Evolutionary conservation across 2,113 vertebrate species (phyloP), one percentile per base, ranked within the genome.

Genomic region (Engraulis encrasicolus): DNA sequence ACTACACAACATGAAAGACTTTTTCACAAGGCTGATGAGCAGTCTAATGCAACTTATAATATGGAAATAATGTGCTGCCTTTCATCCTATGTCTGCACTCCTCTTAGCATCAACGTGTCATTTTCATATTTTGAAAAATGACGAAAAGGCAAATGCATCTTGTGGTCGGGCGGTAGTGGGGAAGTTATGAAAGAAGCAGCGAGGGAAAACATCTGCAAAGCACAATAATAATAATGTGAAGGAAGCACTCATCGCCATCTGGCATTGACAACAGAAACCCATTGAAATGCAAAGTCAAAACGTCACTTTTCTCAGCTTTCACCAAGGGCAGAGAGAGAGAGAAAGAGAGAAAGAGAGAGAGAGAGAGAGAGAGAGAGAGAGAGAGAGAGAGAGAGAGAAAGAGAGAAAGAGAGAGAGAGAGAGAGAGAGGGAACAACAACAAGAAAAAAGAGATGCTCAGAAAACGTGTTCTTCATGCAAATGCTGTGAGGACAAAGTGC

Each of bases 171-270:
- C 34, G 66, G 14, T 4, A 14, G 34, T 17, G 66, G 31, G 12
- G 66, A 31, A 14, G 66, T 34, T 74, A 2, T 6, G 66, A 27
- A 66, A 81, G 85, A 50, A 38, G 14, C 34, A 50, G 19, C 31
- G 31, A 79, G 61, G 52, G 23, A n/a, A 66, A 40, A 86, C 82
- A 54, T 38, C 31, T 61, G 45, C 74, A 20, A 61, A 23, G 40
- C 61, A 52, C 79, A 50, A 77, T 17, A 81, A 77, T 17, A 81
- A 49, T 82, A 23, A 82, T 5, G 74, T 49, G 45, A 15, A 15
- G n/a, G 81, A 45, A 74, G 66, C 66, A 34, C 18, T 34, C 66
- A 23, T 15, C 66, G 31, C 66, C 66, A 74, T 34, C 66, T 74
- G 66, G 11, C 27, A 14, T 31, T 34, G 27, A 31, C 31, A 27